Conservation (phyloP, 2,113 vertebrate genomes). For the Harpagus bidentatus region DNA sequence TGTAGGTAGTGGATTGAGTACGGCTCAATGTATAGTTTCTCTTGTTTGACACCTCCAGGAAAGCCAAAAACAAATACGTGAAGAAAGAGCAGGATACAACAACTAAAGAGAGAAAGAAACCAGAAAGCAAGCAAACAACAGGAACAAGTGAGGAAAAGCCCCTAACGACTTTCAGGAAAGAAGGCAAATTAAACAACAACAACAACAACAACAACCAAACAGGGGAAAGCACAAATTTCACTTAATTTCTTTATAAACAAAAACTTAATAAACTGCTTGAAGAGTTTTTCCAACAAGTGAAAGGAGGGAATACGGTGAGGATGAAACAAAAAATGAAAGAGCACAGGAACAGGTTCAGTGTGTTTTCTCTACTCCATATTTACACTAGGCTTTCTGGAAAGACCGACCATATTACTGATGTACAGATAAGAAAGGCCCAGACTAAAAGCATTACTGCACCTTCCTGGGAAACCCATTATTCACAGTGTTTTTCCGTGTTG, state of each 20-base stretch:
- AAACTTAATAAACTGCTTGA: not conserved
- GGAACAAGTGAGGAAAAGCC: not conserved
- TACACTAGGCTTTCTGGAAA: not conserved
- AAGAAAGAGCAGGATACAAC: not conserved
- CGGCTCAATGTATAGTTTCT: not conserved
- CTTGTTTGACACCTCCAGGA: not conserved
- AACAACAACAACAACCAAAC: fast-evolving
- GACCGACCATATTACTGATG: not conserved
- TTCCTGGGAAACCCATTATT: conserved; percentile 12
- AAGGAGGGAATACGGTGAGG: not conserved
- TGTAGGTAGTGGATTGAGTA: not conserved
- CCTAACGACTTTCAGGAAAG: not conserved
- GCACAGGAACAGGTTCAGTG: not conserved
- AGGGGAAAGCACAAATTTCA: not conserved
- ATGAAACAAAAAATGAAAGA: not conserved
- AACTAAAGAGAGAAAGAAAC: not conserved
- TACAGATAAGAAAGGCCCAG: not conserved
- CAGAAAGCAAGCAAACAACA: not conserved
- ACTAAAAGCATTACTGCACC: not conserved
- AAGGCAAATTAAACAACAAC: not conserved
- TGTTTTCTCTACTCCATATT: not conserved
- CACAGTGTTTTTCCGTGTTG: not conserved
- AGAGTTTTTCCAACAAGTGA: not conserved
- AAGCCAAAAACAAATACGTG: not conserved
- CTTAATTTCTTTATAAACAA: not conserved